Evolutionary conservation across 2,888 invertebrate species (phyloP), one percentile per base, ranked within the genome.

Genomic region (Brassicogethes aeneus): DNA sequence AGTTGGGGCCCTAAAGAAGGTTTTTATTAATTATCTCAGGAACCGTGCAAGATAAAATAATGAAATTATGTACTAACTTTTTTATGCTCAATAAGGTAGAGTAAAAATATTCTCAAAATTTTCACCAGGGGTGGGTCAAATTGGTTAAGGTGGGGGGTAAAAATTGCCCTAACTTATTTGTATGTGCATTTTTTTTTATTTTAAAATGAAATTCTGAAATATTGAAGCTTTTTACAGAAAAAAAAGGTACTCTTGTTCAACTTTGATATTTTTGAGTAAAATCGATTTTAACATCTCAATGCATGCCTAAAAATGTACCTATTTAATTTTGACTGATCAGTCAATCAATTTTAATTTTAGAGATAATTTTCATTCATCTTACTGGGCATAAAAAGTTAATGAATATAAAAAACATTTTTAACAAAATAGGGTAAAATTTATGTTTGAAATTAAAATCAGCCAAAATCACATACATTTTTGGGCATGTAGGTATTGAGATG

Each of bases 161-260:
- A 23, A 23, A 23, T 23, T 5, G 10, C 23, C 23, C 23, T 23
- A 5, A 23, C 23, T 23, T 23, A 23, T 23, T 23, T 23, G 10
- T 10, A 23, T 23, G 23, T 23, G 10, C 10, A n/a, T 23, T 23
- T 23, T 23, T 23, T 23, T 23, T 10, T 7, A 23, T 23, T 23
- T 23, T 23, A 10, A 23, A 7, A 7, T 23, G 23, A 23, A 23
- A 23, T 23, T 23, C 23, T 23, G n/a, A n/a, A n/a, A n/a, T n/a
- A n/a, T n/a, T n/a, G n/a, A n/a, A n/a, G n/a, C n/a, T n/a, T n/a
- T n/a, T 23, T 23, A 7, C 23, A 23, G 7, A 10, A 23, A 5
- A 23, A 23, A 23, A 23, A 23, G 23, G 23, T 23, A 23, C 23
- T 23, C 23, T 23, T 23, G 23, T 23, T 23, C 23, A 23, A 23